Base-by-base conservation (phyloP, 2,113 vertebrate genomes). In the Microcebus lehilahytsara region DNA sequence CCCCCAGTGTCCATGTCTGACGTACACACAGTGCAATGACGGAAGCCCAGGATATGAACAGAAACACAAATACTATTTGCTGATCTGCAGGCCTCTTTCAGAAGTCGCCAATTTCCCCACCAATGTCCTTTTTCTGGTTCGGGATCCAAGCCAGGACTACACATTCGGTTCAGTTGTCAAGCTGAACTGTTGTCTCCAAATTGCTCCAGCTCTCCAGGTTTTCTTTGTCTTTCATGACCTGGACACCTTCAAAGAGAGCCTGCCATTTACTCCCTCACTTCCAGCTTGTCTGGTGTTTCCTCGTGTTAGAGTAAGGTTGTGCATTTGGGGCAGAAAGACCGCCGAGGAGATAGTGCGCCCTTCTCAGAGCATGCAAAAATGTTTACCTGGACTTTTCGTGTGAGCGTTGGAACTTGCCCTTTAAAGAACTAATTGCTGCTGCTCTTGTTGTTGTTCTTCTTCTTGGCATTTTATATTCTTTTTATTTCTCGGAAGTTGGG, bases 401-500 rank as follows among this genome's bases (percentile, higher is more conserved):
- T 84, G n/a, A 53, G 17, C 67, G 16, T 37, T 60, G 17, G 6
- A 62, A 79, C 42, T 80, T 91, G 14, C 17, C n/a, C 30, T n/a
- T 88, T 95, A 62, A 67, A 67, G 58, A 79, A 13, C 62, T 75
- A 85, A 51, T 81, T 74, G 10, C 40, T 32, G 8, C 40, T 46
- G 40, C 62, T 27, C 4, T 4, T 62, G 62, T 12, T 64, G 62
- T 30, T 64, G 9, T 77, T 22, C 6, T 83, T 42, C 30, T 32
- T n/a, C 49, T 40, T 85, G 6, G 32, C 27, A 40, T 69, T 92
- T 89, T 51, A 16, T 75, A 2, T 69, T 74, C 19, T n/a, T n/a
- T 49, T 19, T 49, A 34, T 77, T 93, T 89, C 88, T 92, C 7
- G 49, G 85, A 46, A 85, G 60, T 94, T 64, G 40, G 64, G 30